Evolutionary conservation across 2,797 vertebrate genomes (phyloP), one percentile per base, ranked within the genome.

Genomic region (Scyliorhinus canicula): DNA sequence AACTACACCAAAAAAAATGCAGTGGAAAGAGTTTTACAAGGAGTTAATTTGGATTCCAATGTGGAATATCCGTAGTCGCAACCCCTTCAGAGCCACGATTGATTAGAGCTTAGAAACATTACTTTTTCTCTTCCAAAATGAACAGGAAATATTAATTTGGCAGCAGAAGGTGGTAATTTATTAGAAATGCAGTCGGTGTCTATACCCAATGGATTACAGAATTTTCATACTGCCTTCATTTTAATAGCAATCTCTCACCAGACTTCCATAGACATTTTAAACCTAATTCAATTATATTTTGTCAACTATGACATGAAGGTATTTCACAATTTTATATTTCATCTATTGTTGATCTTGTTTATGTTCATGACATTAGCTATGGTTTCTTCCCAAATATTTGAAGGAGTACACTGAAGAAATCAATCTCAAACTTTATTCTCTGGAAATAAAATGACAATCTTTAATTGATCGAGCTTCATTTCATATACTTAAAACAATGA

Each of bases 251-350:
- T n/a, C 67, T 2, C 50, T 74, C 28, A 26, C 47, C 47, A 52
- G 67, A 14, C 11, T 16, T 50, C 16, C 2, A 71, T 52, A 52
- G 67, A 50, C 11, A 93, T 94, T 71, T 67, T 52, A 94, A 52
- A 44, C 28, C 47, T 94, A 55, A 94, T 74, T 94, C 69, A 21
- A 52, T 74, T 94, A 94, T 52, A 35, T 19, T 6, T 71, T 94
- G 47, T 71, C 44, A 93, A 52, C 21, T 71, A 11, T 71, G 31
- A 52, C 31, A 50, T 55, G 35, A 35, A 71, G 35, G 19, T 74
- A 12, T 16, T 90, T 90, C 52, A 14, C 28, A 60, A 60, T 90
- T 90, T 69, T 94, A 94, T 69, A 24, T 69, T 94, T 94, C 47
- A 74, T 71, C 67, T 74, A 90, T 60, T 55, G 12, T 31, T 90